A percentile compares a stretch with the other conserved stretches of the same genome.
Conservation (phyloP, 2,888 invertebrate genomes). For the Blastobasis adustella region DNA sequence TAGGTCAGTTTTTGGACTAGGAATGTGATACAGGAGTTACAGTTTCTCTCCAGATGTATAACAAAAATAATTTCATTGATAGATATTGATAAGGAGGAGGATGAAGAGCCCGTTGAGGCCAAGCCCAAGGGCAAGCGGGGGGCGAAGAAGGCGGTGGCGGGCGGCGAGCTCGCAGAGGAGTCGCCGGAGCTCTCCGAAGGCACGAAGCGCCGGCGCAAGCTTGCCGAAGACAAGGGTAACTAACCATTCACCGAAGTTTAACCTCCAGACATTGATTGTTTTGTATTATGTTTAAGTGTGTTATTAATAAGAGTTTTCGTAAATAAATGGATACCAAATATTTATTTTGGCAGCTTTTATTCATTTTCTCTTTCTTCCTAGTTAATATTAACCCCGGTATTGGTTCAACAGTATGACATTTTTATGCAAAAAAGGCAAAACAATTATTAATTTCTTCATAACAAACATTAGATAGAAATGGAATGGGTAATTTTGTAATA, state of each 20-base stretch:
- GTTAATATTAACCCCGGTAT: too few relatives aligned
- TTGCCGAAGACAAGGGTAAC: constrained; percentile 63
- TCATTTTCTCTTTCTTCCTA: constrained; percentile 16
- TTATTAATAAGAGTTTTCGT: constrained; percentile 44
- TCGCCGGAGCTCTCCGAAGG: constrained; percentile 41
- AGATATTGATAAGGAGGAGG: constrained; percentile 22
- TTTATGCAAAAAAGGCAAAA: too few relatives aligned
- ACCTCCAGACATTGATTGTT: constrained; percentile 38
- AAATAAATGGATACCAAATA: constrained; percentile 61
- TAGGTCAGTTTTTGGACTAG: too few relatives aligned
- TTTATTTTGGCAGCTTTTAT: constrained; percentile 51
- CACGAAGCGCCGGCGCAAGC: constrained; percentile 55
- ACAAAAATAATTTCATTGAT: neutral
- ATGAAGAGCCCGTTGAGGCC: constrained; percentile 28
- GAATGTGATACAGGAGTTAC: too few relatives aligned
- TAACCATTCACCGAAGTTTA: constrained; percentile 34
- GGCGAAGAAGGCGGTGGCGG: constrained; percentile 43
- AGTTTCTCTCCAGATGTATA: too few relatives aligned
- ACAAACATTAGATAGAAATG: too few relatives aligned
- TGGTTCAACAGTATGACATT: too few relatives aligned
- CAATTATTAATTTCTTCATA: too few relatives aligned
- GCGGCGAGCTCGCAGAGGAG: constrained; percentile 29
- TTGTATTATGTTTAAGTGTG: constrained; percentile 49
- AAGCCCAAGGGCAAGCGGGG: constrained; percentile 55
- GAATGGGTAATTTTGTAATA: too few relatives aligned